These are phyloP conservation scores for Condylura cristata DNA, from an alignment of 2,113 vertebrate species.

Conservation along the genomic window DNA sequence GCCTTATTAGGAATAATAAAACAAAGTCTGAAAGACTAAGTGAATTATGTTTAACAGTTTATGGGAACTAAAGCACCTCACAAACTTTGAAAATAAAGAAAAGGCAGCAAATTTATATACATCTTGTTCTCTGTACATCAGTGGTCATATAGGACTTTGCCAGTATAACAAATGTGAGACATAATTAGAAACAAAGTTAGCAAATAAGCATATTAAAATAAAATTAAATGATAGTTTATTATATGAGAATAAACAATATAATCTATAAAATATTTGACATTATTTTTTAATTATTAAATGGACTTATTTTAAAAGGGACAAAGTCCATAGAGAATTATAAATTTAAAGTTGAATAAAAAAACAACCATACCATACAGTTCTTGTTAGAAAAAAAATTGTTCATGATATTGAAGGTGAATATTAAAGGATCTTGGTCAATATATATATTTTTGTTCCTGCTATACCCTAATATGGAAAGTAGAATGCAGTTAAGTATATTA, in stretches of 20 bases:
- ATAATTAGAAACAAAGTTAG: not conserved
- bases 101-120: not conserved
- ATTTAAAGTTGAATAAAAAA: slow-evolving; percentile 7
- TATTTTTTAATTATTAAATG: not conserved
- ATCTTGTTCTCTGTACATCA: not conserved
- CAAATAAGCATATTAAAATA: not conserved
- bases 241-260: not conserved
- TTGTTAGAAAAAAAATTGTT: not conserved
- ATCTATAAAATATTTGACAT: not conserved
- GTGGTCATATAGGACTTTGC: not conserved
- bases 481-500: not conserved
- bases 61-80: not conserved
- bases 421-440: not conserved
- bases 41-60: not conserved
- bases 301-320: not conserved
- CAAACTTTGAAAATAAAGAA: not conserved
- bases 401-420: not conserved
- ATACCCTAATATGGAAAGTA: not conserved
- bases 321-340: not conserved
- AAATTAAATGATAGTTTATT: not conserved
- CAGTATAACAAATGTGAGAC: not conserved
- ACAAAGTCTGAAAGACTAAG: not conserved
- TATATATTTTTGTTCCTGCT: not conserved
- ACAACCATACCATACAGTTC: not conserved
- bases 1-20: not conserved